Evolutionary conservation across 1,140 invertebrate species (phyloP), one percentile per base, ranked within the genome.

Genomic region (Carposina sasakii): DNA sequence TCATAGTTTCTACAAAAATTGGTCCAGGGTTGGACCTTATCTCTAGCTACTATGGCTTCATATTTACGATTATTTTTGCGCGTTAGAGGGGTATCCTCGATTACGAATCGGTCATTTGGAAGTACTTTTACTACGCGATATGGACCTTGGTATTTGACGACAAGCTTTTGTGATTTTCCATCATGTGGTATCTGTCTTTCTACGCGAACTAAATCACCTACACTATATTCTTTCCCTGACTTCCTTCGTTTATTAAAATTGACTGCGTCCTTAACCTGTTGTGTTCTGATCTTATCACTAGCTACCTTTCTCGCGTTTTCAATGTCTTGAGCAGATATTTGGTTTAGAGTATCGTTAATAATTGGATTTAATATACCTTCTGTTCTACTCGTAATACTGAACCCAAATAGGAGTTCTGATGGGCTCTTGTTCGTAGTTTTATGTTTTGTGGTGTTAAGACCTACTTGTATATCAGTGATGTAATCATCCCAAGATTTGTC

Each of bases 391-490:
- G 24, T 59, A 1, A 59, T 28, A 16, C 55, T 61, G 22, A 54
- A 54, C 2, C 63, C 54, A 21, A 66, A 62, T 2, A 60, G 22
- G 2, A 66, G 37, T 37, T 66, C 59, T 0, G 52, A 52, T 16
- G 63, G 57, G 30, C 34, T 44, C 55, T 55, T 33, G 6, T 52
- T 13, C 8, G 54, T 63, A 5, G 48, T 55, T 23, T 61, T 48
- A 37, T 65, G 53, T n/a, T 22, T 24, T 1, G 52, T 60, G 0
- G 59, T 66, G 23, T 66, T 67, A 6, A 66, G 24, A 23, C 63
- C 60, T 30, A 63, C 1, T n/a, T 66, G 63, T 19, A 66, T 52
- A n/a, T 60, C 55, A 1, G 21, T 0, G 5, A 67, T n/a, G n/a
- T 50, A 16, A 3, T 65, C 51, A 22, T 67, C 57, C 57, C 62